Evolutionary conservation across 2,113 vertebrate species (phyloP).

Genomic region (Actinemys pallida): DNA sequence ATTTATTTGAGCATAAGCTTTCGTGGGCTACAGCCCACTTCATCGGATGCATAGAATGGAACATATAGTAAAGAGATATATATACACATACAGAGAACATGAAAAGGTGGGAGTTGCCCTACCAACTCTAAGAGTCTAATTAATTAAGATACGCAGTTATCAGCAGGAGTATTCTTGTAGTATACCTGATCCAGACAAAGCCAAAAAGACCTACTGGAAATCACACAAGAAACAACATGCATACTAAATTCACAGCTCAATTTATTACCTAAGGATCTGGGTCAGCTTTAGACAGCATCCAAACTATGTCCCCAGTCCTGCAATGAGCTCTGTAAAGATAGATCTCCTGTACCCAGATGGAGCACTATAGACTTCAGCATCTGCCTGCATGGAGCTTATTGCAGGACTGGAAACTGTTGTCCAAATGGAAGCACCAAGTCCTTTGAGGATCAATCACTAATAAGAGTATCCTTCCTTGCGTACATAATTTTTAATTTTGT

Average conservation of each 20-base stretch:
- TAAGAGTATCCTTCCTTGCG: not conserved
- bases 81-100: too few species aligned
- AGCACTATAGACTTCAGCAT: not conserved
- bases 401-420: not conserved
- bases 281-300: not conserved
- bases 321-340: not conserved
- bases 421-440: not conserved
- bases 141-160: too few species aligned
- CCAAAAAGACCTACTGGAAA: not conserved
- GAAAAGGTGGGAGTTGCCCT: too few species aligned
- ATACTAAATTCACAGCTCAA: not conserved
- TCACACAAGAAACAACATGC: not conserved
- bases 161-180: not conserved
- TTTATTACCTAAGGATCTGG: not conserved
- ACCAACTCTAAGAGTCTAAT: too few species aligned
- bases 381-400: not conserved
- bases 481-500: not conserved
- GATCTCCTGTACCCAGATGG: not conserved
- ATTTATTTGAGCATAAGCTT: too few species aligned
- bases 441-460: not conserved
- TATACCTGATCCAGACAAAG: not conserved
- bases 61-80: too few species aligned
- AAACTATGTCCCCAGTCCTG: not conserved
- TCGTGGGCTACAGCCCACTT: too few species aligned
- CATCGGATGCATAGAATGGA: too few species aligned